These are phyloP conservation scores for Cryptotermes secundus DNA, from an alignment of 1,140 invertebrate genomes.

Conservation along the genomic window DNA sequence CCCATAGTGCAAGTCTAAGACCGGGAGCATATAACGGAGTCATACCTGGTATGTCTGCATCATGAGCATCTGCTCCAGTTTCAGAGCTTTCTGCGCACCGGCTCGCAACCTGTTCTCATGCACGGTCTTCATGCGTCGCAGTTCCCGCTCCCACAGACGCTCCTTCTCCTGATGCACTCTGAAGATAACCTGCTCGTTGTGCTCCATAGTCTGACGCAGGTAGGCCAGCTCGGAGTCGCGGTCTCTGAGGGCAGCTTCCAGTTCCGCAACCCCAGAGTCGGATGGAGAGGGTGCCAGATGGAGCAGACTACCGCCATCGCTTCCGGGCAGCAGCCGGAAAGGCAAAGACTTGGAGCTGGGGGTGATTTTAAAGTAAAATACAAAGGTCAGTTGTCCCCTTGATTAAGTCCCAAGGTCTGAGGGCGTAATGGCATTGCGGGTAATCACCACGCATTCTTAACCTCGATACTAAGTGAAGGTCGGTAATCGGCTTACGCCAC, in stretches of 20 bases:
- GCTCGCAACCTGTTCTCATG: constrained; percentile 69
- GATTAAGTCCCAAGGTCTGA: too few relatives aligned
- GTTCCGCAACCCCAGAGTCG: constrained; percentile 74
- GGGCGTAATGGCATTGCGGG: too few relatives aligned
- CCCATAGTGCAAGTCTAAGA: too few relatives aligned
- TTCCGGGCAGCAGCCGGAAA: constrained; percentile 23
- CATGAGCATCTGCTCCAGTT: constrained; percentile 68
- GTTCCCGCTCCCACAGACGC: constrained; percentile 58
- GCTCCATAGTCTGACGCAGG: constrained; percentile 73
- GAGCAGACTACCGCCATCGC: constrained; percentile 43
- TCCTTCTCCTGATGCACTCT: constrained; percentile 67
- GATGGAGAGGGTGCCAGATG: constrained; percentile 74
- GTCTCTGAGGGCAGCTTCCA: constrained; percentile 71
- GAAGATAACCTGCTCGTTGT: constrained; percentile 76
- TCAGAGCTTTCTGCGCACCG: constrained; percentile 63
- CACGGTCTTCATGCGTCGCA: constrained; percentile 57
- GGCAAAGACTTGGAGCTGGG: constrained; percentile 39
- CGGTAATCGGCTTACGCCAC: too few relatives aligned
- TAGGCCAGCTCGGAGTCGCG: constrained; percentile 71
- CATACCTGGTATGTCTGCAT: constrained; percentile 66
- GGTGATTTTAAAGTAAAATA: too few relatives aligned
- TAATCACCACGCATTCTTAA: too few relatives aligned
- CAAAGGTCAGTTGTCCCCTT: too few relatives aligned
- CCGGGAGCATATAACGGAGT: background rate
- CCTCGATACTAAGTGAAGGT: too few relatives aligned